A percentile compares a stretch with the other conserved stretches of the same genome.
Conservation (phyloP, 2,797 vertebrate species). For the Enteromius unitaeniatus region DNA sequence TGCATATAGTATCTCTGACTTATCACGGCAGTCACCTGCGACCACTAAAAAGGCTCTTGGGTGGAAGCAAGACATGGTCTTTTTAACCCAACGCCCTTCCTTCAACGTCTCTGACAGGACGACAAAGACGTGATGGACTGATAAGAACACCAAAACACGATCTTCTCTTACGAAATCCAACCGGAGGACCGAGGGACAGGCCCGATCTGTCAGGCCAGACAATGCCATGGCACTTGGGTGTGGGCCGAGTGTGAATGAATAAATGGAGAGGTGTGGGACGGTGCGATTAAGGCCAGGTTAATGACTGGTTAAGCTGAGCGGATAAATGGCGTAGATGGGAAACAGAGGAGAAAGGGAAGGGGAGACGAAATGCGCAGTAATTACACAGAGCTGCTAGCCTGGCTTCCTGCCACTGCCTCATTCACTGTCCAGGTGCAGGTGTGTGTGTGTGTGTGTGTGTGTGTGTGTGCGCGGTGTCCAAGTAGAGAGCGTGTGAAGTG, state of each 20-base stretch:
- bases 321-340: constrained; percentile 75
- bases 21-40: not conserved
- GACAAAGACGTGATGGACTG: constrained; percentile 68
- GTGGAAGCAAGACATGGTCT: not conserved
- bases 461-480: not conserved
- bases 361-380: constrained; percentile 82
- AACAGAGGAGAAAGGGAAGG: constrained; percentile 63
- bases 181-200: constrained; percentile 34
- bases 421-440: constrained; percentile 79
- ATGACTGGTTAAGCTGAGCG: constrained; percentile 85
- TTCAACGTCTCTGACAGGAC: constrained; percentile 62
- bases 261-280: constrained; percentile 58
- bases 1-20: not conserved
- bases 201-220: constrained; percentile 49
- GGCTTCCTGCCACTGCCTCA: constrained; percentile 84
- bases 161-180: constrained; percentile 2
- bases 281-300: constrained; percentile 72
- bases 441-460: constrained; percentile 56
- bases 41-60: not conserved
- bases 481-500: constrained; percentile 47
- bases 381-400: constrained; percentile 78
- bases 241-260: constrained; percentile 47
- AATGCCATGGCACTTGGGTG: constrained; percentile 52
- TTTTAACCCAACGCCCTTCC: not conserved
- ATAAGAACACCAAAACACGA: constrained; percentile 25